Percentiles rank a stretch among this genome's conserved stretches.
These are phyloP conservation scores for Coronaproctus castanopsis DNA, from an alignment of 2,888 invertebrate species.

Conservation along the genomic window DNA sequence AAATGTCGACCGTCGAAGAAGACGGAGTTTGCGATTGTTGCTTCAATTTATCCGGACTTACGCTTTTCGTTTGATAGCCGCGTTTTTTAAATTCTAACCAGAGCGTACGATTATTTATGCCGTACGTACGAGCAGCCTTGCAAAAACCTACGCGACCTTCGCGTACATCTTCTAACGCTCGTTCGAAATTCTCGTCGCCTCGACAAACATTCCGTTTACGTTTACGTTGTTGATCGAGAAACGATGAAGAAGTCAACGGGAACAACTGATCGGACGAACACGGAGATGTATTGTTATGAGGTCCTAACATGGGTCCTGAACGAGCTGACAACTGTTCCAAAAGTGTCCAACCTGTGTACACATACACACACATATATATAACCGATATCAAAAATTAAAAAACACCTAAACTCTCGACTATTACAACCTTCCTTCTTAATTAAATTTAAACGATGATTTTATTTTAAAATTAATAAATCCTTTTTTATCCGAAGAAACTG, in stretches of 20 bases:
- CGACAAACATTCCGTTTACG: slow-evolving; percentile 33
- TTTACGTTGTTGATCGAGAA: slow-evolving; percentile 9
- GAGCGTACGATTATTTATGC: slow-evolving; percentile 63
- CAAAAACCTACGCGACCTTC: slow-evolving; percentile 69
- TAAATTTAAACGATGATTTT: no score
- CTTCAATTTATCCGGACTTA: not conserved
- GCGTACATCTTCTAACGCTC: slow-evolving; percentile 60
- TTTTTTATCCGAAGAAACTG: no score
- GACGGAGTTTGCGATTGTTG: slow-evolving; percentile 10
- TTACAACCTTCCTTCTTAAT: no score
- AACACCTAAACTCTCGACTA: no score
- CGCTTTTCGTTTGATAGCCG: slow-evolving; percentile 36
- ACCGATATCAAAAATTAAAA: no score
- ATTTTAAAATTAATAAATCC: no score
- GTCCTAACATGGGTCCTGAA: slow-evolving; percentile 1
- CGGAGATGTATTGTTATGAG: slow-evolving; percentile 10
- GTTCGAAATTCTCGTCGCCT: slow-evolving; percentile 60
- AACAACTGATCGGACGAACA: not conserved
- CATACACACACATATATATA: slow-evolving; percentile 10
- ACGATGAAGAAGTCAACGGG: not conserved
- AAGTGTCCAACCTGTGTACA: slow-evolving; percentile 14
- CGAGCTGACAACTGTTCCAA: slow-evolving; percentile 14
- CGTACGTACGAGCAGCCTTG: slow-evolving; percentile 63
- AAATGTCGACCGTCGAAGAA: slow-evolving; percentile 8
- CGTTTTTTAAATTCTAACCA: slow-evolving; percentile 71